Evolutionary conservation across 2,113 vertebrate species (phyloP).

Genomic region (Periophthalmus modestus): DNA sequence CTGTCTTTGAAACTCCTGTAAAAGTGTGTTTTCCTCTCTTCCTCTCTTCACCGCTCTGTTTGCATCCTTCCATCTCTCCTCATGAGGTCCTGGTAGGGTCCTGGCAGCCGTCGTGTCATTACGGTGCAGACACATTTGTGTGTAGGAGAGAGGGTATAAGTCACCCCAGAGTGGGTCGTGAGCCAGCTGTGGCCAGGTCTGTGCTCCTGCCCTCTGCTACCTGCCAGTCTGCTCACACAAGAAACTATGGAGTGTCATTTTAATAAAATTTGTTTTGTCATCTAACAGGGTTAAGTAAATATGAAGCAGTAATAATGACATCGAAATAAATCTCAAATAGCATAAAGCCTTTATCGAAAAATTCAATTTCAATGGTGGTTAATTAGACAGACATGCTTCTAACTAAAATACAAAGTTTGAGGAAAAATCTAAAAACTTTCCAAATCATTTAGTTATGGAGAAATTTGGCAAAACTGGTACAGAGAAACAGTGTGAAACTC

Average conservation of each 20-base stretch:
- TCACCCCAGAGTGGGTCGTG: constrained; percentile 67
- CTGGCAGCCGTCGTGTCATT: constrained; percentile 61
- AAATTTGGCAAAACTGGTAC: not conserved
- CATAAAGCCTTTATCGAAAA: no score
- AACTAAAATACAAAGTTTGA: not conserved
- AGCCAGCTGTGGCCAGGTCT: constrained; percentile 67
- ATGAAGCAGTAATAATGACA: not conserved
- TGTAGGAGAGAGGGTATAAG: constrained; percentile 57
- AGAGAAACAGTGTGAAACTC: not conserved
- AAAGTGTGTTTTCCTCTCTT: not conserved
- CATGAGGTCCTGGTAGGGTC: constrained; percentile 46
- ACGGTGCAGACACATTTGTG: constrained; percentile 57
- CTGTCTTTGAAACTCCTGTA: constrained; percentile 13
- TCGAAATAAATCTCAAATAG: no score
- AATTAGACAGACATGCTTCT: no score
- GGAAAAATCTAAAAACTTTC: not conserved
- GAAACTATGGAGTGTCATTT: not conserved
- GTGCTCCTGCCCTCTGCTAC: constrained; percentile 45
- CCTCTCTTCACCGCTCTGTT: constrained; percentile 21
- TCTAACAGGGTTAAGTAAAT: not conserved
- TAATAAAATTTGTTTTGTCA: not conserved
- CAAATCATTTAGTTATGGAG: not conserved
- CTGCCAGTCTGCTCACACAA: constrained; percentile 40
- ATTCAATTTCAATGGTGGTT: no score
- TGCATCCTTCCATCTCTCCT: constrained; percentile 45